Evolutionary conservation across 1,140 invertebrate species (phyloP).

Genomic region (Drosophila novamexicana): DNA sequence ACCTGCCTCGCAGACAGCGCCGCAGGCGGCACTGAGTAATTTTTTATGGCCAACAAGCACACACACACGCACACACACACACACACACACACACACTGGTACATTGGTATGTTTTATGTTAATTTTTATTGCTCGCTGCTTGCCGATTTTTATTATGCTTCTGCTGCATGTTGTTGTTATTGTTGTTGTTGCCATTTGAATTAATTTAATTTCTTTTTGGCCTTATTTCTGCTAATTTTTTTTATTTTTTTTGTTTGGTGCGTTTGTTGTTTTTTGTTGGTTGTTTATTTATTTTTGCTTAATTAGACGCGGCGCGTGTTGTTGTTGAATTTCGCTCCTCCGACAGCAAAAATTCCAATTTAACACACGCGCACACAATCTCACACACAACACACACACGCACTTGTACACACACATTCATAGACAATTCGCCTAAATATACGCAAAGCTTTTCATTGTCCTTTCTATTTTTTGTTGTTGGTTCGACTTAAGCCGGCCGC

Average conservation of each 20-base stretch:
- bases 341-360: conserved; percentile 19
- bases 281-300: conserved; percentile 69
- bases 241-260: conserved; percentile 1
- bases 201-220: conserved; percentile 74
- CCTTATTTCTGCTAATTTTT: conserved; percentile 11
- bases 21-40: conserved; percentile 2
- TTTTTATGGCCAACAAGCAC: conserved; percentile 35
- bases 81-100: conserved; percentile 9
- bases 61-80: background rate
- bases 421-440: conserved; percentile 49
- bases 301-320: conserved; percentile 52
- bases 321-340: conserved; percentile 29
- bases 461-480: conserved; percentile 9
- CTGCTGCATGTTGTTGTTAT: conserved; percentile 3
- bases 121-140: conserved; percentile 50
- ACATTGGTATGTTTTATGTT: conserved; percentile 45
- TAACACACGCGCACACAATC: conserved; percentile 6
- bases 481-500: conserved; percentile 18
- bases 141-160: conserved; percentile 50
- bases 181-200: conserved; percentile 59
- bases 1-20: conserved; percentile 33
- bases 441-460: conserved; percentile 47
- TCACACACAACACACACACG: background rate
- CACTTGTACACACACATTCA: conserved; percentile 29
- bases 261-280: conserved; percentile 36